These are phyloP conservation scores for Naso thynnoides DNA, from an alignment of 2,797 vertebrate genomes.

Conservation along the genomic window DNA sequence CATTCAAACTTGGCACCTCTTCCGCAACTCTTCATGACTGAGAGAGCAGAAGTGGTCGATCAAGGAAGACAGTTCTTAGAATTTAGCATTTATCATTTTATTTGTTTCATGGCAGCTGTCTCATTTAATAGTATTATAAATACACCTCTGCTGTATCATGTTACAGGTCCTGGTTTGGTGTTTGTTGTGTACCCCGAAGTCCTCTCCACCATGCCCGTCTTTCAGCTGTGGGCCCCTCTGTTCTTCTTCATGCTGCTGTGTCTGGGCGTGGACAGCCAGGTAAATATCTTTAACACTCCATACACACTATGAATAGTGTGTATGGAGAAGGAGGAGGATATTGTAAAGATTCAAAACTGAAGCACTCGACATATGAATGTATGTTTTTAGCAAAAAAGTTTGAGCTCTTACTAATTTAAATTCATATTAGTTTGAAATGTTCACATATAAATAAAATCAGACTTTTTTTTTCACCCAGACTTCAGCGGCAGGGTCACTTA, in stretches of 20 bases:
- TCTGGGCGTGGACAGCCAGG: slow-evolving; percentile 86
- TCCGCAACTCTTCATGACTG: too few relatives aligned
- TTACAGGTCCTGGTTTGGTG: slow-evolving; percentile 84
- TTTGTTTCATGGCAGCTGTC: neutral
- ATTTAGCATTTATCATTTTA: neutral
- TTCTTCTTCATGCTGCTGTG: slow-evolving; percentile 87
- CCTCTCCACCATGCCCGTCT: slow-evolving; percentile 82
- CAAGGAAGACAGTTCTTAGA: neutral
- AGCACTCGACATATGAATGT: neutral
- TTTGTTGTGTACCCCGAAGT: slow-evolving; percentile 87
- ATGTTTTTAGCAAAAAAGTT: neutral
- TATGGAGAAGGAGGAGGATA: neutral
- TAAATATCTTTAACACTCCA: slow-evolving; percentile 45
- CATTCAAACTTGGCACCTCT: too few relatives aligned
- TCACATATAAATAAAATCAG: neutral
- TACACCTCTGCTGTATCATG: slow-evolving; percentile 12
- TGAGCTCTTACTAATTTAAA: too few relatives aligned
- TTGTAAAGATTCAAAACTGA: neutral
- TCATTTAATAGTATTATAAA: neutral
- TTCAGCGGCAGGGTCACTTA: neutral
- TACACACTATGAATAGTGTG: neutral
- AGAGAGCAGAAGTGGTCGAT: too few relatives aligned
- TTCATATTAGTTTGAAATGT: too few relatives aligned
- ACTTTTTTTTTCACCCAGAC: neutral
- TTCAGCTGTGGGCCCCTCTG: slow-evolving; percentile 81